These are phyloP conservation scores for Theristicus caerulescens DNA, from an alignment of 2,113 vertebrate species.

Conservation along the genomic window DNA sequence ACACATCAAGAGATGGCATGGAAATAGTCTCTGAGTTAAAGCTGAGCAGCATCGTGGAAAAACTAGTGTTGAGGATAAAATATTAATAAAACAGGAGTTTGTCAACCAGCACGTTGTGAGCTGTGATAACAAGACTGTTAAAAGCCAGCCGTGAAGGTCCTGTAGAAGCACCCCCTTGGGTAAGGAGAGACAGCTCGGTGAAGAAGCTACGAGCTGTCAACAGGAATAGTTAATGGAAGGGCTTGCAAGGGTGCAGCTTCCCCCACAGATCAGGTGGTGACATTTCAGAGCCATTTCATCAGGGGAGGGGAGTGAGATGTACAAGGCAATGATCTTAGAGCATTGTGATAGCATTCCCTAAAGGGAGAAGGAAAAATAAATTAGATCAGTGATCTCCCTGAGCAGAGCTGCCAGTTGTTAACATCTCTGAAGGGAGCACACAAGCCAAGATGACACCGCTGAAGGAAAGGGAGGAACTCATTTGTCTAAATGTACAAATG, in stretches of 20 bases:
- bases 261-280: neutral
- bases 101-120: neutral
- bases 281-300: slow-evolving; percentile 50
- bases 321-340: slow-evolving; percentile 53
- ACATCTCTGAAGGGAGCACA: neutral
- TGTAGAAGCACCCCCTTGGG: neutral
- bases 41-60: neutral
- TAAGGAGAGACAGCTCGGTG: neutral
- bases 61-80: neutral
- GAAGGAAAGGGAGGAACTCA: neutral
- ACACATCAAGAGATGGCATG: neutral
- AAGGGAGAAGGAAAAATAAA: slow-evolving; percentile 49
- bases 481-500: slow-evolving; percentile 26
- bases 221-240: slow-evolving; percentile 39
- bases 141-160: neutral
- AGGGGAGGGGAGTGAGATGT: slow-evolving; percentile 37
- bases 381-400: slow-evolving; percentile 62
- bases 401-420: slow-evolving; percentile 58
- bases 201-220: slow-evolving; percentile 6
- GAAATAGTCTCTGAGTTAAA: neutral
- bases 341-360: slow-evolving; percentile 53
- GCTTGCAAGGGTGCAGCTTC: neutral
- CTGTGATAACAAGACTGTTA: slow-evolving; percentile 25
- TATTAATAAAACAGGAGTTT: slow-evolving; percentile 1
- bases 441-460: neutral